Evolutionary conservation across 2,797 vertebrate species (phyloP).

Genomic region (Oryzias sinensis): DNA sequence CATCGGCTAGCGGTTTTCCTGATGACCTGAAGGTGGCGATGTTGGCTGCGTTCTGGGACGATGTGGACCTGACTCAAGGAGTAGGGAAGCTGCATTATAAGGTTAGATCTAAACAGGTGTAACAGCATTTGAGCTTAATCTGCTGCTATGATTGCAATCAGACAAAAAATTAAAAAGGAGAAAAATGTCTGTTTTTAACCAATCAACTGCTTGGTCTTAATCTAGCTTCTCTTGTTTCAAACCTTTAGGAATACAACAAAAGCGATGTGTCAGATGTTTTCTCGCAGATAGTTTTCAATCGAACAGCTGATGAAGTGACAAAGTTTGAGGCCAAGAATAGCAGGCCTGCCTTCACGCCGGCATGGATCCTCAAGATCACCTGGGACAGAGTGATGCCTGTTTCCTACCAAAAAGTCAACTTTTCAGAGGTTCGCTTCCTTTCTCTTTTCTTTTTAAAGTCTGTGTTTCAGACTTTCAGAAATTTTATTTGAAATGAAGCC

Average conservation of each 20-base stretch:
- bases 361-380: slow-evolving; percentile 84
- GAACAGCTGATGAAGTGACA: slow-evolving; percentile 75
- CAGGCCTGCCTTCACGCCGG: slow-evolving; percentile 67
- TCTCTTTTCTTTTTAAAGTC: too few species aligned
- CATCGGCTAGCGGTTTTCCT: slow-evolving; percentile 69
- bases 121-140: not conserved
- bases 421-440: slow-evolving; percentile 69
- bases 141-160: not conserved
- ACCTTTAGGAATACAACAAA: slow-evolving; percentile 68
- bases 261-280: slow-evolving; percentile 72
- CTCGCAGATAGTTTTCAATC: slow-evolving; percentile 79
- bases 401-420: slow-evolving; percentile 74
- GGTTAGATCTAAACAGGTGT: slow-evolving; percentile 53
- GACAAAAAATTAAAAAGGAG: not conserved
- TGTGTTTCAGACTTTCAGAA: too few species aligned
- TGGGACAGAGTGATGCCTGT: slow-evolving; percentile 80
- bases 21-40: slow-evolving; percentile 68
- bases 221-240: not conserved
- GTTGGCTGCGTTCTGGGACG: slow-evolving; percentile 85
- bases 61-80: slow-evolving; percentile 79
- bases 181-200: not conserved
- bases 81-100: slow-evolving; percentile 76
- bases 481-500: too few species aligned
- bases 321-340: slow-evolving; percentile 62
- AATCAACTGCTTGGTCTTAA: not conserved